Evolutionary conservation across 1,140 invertebrate species (phyloP), one percentile per base, ranked within the genome.

Genomic region (Eumaeus atala): DNA sequence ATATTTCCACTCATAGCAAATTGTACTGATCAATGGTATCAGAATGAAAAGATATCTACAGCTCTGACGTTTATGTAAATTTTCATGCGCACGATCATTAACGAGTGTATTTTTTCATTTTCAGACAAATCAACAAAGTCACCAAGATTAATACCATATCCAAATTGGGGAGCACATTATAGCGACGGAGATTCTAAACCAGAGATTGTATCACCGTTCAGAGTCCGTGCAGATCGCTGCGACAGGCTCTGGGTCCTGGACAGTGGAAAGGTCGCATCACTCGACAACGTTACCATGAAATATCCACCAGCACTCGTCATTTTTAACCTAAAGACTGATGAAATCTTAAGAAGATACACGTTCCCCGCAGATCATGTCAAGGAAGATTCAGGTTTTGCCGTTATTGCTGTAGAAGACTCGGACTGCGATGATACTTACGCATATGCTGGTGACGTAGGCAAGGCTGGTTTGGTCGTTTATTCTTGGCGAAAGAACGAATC

Each of bases 231-330:
- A 2, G 94, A 95, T 79, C 88, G 88, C 12, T 95, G 93, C 69
- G 91, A 90, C 18, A 89, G 93, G 2, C 89, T 95, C 1, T 95
- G 93, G 93, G 91, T 94, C 0, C 68, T 95, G 35, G 94, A 95
- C 62, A 93, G 92, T 0, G 92, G 94, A 0, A 87, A 93, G 18
- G 87, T 89, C 0, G 90, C 92, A 16, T 90, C 92, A 33, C 64
- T 92, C 6, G 92, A 91, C 4, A 92, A 91, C 21, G 83, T 83
- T 9, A 75, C 72, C 51, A 64, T 61, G 8, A 75, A 87, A 56
- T 87, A 89, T 3, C 78, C 89, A 11, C 90, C 93, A 0, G 88
- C 91, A 12, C 70, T 95, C n/a, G 74, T 94, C 8, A 82, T 95
- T 33, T 95, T 93, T 72, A 92, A 95, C 71, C 72, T 95, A 14